Percentiles rank a stretch among this genome's conserved stretches.
Conservation (phyloP, 2,797 vertebrate species). For the Lepilemur ruficaudatus region DNA sequence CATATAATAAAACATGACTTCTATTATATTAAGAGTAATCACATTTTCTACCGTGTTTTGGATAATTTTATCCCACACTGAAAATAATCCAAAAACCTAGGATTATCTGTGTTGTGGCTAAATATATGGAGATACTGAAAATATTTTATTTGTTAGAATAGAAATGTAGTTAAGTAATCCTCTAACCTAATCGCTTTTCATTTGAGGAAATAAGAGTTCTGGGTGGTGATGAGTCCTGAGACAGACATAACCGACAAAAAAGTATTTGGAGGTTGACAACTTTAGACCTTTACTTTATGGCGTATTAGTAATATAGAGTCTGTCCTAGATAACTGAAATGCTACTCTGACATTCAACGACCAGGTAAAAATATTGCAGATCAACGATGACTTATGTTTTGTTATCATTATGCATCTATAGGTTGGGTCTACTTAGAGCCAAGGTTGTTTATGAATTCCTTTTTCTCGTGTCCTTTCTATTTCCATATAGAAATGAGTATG, state of each 20-base stretch:
- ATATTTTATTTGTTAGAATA: neutral
- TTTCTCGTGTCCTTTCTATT: neutral
- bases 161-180: neutral
- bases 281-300: neutral
- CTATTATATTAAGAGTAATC: neutral
- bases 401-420: neutral
- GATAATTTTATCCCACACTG: neutral
- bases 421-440: neutral
- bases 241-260: neutral
- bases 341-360: neutral
- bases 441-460: neutral
- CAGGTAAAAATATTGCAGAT: neutral
- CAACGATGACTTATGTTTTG: neutral
- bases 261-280: neutral
- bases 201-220: neutral
- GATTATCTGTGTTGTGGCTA: neutral
- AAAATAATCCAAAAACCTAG: neutral
- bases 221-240: neutral
- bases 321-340: neutral
- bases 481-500: neutral
- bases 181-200: neutral
- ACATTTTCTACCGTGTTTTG: neutral
- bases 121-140: neutral
- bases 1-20: neutral
- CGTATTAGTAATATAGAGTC: neutral